phyloP scores from a whole-genome alignment of 2,797 vertebrate genomes.

The Salmo trutta region DNA sequence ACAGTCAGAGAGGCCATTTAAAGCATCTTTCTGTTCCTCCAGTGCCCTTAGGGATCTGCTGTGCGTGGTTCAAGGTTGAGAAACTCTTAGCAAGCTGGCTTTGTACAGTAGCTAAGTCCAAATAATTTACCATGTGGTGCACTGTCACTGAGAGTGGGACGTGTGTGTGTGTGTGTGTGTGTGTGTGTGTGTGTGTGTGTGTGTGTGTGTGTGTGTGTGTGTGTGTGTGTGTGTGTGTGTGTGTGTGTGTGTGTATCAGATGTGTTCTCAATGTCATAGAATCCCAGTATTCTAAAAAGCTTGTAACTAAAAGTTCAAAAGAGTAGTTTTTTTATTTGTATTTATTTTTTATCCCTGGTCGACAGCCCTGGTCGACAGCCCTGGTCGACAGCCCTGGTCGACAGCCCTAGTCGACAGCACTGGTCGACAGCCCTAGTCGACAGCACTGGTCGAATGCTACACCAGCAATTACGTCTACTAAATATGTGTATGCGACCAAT shows the following conservation, averaged over 20 bases:
- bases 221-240: not conserved
- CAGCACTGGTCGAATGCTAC: no score
- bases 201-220: not conserved
- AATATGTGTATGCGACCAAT: no score
- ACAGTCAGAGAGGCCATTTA: conserved; percentile 55
- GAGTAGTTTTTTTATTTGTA: not conserved
- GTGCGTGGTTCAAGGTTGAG: conserved; percentile 26
- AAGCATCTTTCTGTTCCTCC: conserved; percentile 45
- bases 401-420: no score
- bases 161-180: not conserved
- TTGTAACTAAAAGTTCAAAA: not conserved
- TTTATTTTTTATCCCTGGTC: not conserved
- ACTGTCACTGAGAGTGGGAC: conserved; percentile 4
- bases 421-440: no score
- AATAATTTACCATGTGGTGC: conserved; percentile 29
- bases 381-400: not conserved
- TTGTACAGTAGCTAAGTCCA: conserved; percentile 48
- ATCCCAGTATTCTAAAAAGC: not conserved
- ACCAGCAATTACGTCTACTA: no score
- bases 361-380: not conserved
- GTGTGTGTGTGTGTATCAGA: not conserved
- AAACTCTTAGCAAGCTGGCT: conserved; percentile 42
- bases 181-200: not conserved
- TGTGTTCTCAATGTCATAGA: conserved; percentile 1
- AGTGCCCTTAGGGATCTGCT: conserved; percentile 34